These are phyloP conservation scores for Heliconius sara DNA, from an alignment of 2,888 invertebrate genomes.

Conservation along the genomic window DNA sequence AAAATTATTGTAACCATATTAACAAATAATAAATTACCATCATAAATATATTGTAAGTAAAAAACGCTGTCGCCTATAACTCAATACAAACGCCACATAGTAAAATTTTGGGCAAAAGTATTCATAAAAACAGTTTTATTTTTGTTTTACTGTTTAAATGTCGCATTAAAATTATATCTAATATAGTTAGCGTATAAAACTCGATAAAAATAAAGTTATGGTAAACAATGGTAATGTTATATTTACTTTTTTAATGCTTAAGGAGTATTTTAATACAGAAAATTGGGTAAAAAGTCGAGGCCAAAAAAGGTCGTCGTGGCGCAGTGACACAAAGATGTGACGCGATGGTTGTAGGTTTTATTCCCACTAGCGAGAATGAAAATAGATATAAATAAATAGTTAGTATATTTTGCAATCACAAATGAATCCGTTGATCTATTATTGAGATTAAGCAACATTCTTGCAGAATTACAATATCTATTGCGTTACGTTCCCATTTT, in stretches of 20 bases:
- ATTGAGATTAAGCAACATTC: slow-evolving; percentile 5
- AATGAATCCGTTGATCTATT: too few species aligned
- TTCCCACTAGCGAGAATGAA: too few species aligned
- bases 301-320: too few species aligned
- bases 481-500: slow-evolving; percentile 2
- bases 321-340: too few species aligned
- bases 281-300: background rate
- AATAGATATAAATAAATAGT: background rate
- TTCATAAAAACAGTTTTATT: slow-evolving; percentile 71
- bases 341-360: too few species aligned
- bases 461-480: slow-evolving; percentile 7
- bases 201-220: slow-evolving; percentile 21
- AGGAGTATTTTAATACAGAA: background rate
- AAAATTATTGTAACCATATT: too few species aligned
- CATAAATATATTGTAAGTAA: background rate
- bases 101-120: slow-evolving; percentile 73
- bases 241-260: slow-evolving; percentile 43
- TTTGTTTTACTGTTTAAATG: slow-evolving; percentile 72
- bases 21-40: too few species aligned
- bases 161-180: slow-evolving; percentile 62
- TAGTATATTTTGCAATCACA: background rate
- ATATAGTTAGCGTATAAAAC: slow-evolving; percentile 56
- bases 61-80: slow-evolving; percentile 36
- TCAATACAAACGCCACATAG: slow-evolving; percentile 54
- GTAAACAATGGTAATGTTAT: slow-evolving; percentile 33